Evolutionary conservation across 2,888 invertebrate genomes (phyloP), one percentile per base, ranked within the genome.

Genomic region (Pantelozetes paolii): DNA sequence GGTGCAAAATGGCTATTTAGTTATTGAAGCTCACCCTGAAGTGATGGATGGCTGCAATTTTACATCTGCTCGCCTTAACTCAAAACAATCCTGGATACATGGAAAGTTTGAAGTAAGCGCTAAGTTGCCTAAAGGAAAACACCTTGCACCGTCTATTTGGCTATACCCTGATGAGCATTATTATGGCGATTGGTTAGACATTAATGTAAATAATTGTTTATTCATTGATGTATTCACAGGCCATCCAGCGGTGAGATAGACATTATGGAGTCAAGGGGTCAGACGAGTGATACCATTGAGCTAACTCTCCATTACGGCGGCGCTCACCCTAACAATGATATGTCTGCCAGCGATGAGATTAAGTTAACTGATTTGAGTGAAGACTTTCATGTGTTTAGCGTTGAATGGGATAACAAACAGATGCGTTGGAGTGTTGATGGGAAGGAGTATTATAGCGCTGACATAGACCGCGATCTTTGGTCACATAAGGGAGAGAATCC

Each of bases 91-190:
- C 11, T 73, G 73, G 73, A 42, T 48, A 1, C 89, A 88, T 79
- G 89, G 89, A 6, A 83, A 82, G 50, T 82, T 89, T 26, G 88
- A 88, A 81, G 85, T 88, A 6, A 83, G 86, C 2, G 45, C 45
- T 45, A 45, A 45, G 18, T 45, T 45, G 15, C 45, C 45, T 3
- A 45, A 45, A 45, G 90, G 89, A 20, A 89, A 89, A 81, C 89
- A 89, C 89, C 80, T 89, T 9, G 89, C 89, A 86, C 86, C 86
- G 72, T 80, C 89, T 36, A 86, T 89, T 77, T 89, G 89, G 89
- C 80, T 90, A 79, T 87, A 89, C 79, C 89, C 91, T 0, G 82
- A 84, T 9, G 84, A 86, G 70, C 85, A 85, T 50, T 82, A 84
- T 0, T 90, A 90, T 80, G 89, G 89, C 0, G 81, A 83, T 0